Evolutionary conservation across 2,113 vertebrate species (phyloP).

Genomic region (Xyrauchen texanus): DNA sequence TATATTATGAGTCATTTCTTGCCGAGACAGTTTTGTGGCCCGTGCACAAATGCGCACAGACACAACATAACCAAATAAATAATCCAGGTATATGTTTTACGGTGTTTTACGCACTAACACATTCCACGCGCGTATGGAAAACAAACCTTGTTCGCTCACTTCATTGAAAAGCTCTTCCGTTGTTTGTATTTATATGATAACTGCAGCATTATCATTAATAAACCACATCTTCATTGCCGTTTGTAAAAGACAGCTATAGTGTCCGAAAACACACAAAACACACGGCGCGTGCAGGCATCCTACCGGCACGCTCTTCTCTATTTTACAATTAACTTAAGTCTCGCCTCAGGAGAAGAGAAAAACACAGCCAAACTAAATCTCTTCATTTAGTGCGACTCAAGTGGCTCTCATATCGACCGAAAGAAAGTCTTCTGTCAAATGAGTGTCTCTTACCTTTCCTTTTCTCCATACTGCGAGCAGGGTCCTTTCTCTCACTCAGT

Average conservation of each 20-base stretch:
- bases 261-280: neutral
- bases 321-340: constrained; percentile 3
- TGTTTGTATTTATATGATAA: neutral
- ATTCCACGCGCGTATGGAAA: neutral
- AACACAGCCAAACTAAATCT: neutral
- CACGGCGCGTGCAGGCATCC: neutral
- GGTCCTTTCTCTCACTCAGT: constrained; percentile 42
- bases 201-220: too few relatives aligned
- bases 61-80: constrained; percentile 5
- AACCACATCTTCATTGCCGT: too few relatives aligned
- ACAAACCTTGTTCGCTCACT: too few relatives aligned
- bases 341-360: neutral
- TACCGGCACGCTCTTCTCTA: neutral
- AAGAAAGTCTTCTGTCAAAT: neutral
- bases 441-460: constrained; percentile 58
- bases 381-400: neutral
- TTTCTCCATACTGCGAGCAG: constrained; percentile 57
- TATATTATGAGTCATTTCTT: neutral
- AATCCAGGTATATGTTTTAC: neutral
- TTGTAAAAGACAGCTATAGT: neutral
- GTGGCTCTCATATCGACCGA: neutral
- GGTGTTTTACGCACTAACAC: neutral
- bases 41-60: neutral
- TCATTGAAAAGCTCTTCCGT: neutral
- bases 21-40: neutral